Conservation (phyloP, 2,113 vertebrate species). For the Cavia aperea region DNA sequence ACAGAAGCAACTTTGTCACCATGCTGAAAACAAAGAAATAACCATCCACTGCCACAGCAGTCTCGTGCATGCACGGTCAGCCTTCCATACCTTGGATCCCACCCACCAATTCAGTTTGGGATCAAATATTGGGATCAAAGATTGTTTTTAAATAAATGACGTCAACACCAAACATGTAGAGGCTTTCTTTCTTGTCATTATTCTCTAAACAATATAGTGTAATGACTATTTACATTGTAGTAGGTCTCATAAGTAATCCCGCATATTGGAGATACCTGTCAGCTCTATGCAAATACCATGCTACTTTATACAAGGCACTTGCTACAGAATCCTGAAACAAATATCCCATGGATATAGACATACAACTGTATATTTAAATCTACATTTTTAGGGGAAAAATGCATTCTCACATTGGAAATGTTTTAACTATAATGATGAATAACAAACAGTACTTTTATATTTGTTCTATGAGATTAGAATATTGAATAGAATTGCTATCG, state of each 20-base stretch:
- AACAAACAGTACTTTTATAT: not conserved
- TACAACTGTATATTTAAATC: not conserved
- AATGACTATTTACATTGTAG: not conserved
- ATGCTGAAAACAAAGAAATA: not conserved
- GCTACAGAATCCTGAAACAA: not conserved
- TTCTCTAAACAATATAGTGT: not conserved
- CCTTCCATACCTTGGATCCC: not conserved
- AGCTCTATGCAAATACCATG: not conserved
- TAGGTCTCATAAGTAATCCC: not conserved
- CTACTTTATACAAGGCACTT: not conserved
- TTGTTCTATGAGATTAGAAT: not conserved
- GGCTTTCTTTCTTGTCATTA: not conserved
- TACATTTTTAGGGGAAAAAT: not conserved
- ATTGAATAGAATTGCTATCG: not conserved
- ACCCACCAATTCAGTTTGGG: not conserved
- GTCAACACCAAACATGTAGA: not conserved
- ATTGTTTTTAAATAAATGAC: not conserved
- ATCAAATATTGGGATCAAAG: not conserved
- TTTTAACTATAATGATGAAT: not conserved
- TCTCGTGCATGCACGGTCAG: fast-evolving
- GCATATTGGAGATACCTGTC: not conserved
- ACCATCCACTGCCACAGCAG: not conserved
- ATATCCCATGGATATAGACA: too few relatives aligned
- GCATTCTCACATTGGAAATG: not conserved
- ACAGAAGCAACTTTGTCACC: not conserved